Conservation (phyloP, 2,113 vertebrate species). For the Apodemus speciosus region DNA sequence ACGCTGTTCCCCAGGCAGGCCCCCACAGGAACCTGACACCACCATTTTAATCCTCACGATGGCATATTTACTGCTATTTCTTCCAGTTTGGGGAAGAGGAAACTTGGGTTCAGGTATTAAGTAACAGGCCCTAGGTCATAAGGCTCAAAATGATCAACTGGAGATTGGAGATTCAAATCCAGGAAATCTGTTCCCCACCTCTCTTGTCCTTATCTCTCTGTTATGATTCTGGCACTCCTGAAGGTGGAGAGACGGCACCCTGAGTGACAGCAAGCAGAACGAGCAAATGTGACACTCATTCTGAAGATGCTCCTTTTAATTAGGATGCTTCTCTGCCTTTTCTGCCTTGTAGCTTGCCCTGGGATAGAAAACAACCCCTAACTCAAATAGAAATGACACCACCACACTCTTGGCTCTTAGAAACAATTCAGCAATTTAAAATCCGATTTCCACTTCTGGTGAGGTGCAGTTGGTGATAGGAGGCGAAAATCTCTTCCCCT, state of each 20-base stretch:
- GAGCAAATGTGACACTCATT: neutral
- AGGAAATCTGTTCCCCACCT: neutral
- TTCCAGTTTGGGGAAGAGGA: neutral
- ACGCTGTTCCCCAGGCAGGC: neutral
- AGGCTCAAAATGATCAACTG: neutral
- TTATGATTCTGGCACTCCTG: conserved; percentile 9
- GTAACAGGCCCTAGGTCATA: neutral
- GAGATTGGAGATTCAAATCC: neutral
- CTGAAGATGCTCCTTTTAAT: conserved; percentile 31
- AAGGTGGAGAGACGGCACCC: neutral
- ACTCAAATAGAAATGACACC: conserved; percentile 6
- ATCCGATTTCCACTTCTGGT: neutral
- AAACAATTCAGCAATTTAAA: conserved; percentile 7
- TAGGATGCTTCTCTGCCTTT: conserved; percentile 17
- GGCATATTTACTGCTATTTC: neutral
- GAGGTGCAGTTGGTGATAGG: neutral
- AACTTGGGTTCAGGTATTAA: neutral
- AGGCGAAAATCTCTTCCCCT: neutral
- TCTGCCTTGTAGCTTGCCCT: conserved; percentile 13
- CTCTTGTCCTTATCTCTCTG: neutral
- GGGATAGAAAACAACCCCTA: conserved; percentile 5
- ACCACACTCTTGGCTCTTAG: conserved; percentile 2
- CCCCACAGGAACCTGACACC: neutral
- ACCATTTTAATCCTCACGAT: neutral
- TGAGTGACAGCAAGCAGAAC: conserved; percentile 34